These are phyloP conservation scores for Phymanthus crucifer DNA, from an alignment of 92 coral and sea anemone genomes.

Conservation along the genomic window DNA sequence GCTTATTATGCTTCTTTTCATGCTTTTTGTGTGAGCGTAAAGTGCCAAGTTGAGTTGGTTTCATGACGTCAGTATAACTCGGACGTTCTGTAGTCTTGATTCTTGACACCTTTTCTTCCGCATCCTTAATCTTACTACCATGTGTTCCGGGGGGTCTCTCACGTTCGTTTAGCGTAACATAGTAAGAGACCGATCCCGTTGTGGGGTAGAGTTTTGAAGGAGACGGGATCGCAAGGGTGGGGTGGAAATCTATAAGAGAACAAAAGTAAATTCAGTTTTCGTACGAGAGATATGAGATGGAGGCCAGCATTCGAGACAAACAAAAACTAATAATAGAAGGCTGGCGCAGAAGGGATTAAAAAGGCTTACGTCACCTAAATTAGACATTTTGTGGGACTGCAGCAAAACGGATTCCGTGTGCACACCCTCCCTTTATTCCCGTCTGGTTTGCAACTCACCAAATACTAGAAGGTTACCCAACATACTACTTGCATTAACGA, in stretches of 20 bases:
- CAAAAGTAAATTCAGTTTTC: too few species aligned
- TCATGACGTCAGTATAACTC: conserved; percentile 6
- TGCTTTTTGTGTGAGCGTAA: neutral
- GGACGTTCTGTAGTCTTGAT: neutral
- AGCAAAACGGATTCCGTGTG: too few species aligned
- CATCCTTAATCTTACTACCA: conserved; percentile 1
- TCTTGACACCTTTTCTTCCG: neutral
- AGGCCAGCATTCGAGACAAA: too few species aligned
- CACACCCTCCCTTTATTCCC: too few species aligned
- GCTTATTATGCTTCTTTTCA: neutral
- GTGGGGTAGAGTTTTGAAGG: conserved; percentile 53
- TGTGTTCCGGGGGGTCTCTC: conserved; percentile 94
- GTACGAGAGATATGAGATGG: neutral
- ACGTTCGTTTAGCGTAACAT: conserved; percentile 98
- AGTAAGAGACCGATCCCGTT: conserved; percentile 99
- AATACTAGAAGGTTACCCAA: too few species aligned
- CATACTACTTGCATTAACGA: too few species aligned
- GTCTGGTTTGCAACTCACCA: too few species aligned
- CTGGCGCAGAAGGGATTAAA: too few species aligned
- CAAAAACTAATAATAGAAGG: too few species aligned
- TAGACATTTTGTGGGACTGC: too few species aligned
- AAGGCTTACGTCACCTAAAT: too few species aligned
- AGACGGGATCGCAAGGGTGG: conserved; percentile 24
- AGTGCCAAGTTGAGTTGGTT: neutral
- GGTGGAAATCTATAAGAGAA: conserved; percentile 15